Evolutionary conservation across 2,113 vertebrate species (phyloP), one percentile per base, ranked within the genome.

Genomic region (Paradoxurus hermaphroditus): DNA sequence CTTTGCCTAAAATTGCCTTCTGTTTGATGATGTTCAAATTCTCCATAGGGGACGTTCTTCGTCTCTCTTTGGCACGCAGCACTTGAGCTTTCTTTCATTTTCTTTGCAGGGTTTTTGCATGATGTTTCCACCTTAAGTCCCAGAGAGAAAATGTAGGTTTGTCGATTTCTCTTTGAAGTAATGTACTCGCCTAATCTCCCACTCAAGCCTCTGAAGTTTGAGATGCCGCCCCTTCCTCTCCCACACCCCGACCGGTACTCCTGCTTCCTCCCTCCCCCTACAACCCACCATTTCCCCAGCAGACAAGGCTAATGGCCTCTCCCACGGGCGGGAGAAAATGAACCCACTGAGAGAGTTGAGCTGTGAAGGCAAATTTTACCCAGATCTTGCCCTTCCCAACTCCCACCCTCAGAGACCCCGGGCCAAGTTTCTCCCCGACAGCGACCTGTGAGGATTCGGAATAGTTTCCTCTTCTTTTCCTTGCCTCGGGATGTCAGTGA

Each of bases 1-100:
- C 97, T 94, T 88, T 96, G 84, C 83, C 92, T 94, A 79, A 97
- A 97, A 97, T 97, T 97, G 41, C 94, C 92, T 96, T 97, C 94
- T 21, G 65, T 95, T 90, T 82, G 79, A 34, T 95, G 96, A 46
- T 36, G 14, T 90, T 96, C 79, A 21, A 79, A 83, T 49, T 86
- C 93, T 95, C 68, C 90, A 39, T 27, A 65, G 31, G 67, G 49
- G 25, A n/a, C 4, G 10, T 70, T 97, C 87, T 18, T 97, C 94
- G 59, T 94, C 79, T 67, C 46, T 87, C 86, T 95, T 89, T 70
- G 87, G 94, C 84, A 95, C 25, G 3, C 12, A 68, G 92, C 92
- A 51, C 13, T 97, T 92, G 85, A 86, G 68, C 49, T 95, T 97
- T 49, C 87, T 92, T 97, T 97, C 92, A n/a, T 95, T 96, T 87